A percentile compares a stretch with the other conserved stretches of the same genome.
These are phyloP conservation scores for Corythornis leucogaster DNA, from an alignment of 2,797 vertebrate species.

Conservation along the genomic window DNA sequence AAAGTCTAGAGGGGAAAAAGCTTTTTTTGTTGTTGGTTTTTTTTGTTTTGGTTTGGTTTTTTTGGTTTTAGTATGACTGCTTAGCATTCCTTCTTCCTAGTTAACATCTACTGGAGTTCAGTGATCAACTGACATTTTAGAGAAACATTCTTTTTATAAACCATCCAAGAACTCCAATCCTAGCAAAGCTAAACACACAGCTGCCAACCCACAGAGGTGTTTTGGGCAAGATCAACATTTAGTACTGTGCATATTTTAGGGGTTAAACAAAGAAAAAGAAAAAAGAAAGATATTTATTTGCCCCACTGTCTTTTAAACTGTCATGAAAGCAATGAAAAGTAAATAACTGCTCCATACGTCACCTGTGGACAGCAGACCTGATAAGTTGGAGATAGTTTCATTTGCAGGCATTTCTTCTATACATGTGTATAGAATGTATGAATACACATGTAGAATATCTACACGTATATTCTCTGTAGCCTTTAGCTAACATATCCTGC, in stretches of 20 bases:
- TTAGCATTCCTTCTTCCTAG: conserved; percentile 9
- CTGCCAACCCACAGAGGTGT: fast-evolving
- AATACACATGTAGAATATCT: too few relatives aligned
- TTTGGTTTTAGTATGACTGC: neutral
- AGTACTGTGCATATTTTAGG: neutral
- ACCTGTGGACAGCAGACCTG: neutral
- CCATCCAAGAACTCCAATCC: neutral
- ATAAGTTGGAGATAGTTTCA: neutral
- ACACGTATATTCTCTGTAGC: neutral
- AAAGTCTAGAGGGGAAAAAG: neutral
- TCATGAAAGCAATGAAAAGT: neutral
- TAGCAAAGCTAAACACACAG: neutral
- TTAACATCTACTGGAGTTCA: neutral
- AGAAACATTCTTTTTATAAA: neutral
- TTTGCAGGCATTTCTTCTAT: neutral
- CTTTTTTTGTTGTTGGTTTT: neutral
- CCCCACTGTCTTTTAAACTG: neutral
- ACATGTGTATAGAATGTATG: neutral
- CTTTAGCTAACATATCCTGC: neutral
- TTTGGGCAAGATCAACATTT: neutral
- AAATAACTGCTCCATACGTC: neutral
- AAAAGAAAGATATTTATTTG: neutral
- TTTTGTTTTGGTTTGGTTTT: neutral
- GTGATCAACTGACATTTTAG: neutral
- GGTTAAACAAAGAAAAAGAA: neutral